A percentile compares a stretch with the other conserved stretches of the same genome.
phyloP scores from a whole-genome alignment of 1,140 invertebrate genomes.

The Ceratosolen fusciceps region DNA sequence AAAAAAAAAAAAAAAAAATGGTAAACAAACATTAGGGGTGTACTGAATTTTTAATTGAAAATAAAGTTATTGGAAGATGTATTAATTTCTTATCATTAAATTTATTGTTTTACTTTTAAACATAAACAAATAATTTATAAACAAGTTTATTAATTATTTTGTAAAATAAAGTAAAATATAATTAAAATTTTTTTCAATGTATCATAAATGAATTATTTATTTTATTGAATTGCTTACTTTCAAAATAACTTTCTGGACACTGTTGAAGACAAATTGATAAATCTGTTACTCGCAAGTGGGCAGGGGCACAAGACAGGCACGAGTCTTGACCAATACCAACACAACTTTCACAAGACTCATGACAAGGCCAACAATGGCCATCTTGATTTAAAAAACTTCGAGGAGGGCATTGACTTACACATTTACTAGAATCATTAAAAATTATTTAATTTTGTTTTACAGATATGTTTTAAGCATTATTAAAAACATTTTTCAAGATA shows the following conservation, averaged over 20 bases:
- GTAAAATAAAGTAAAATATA: neutral
- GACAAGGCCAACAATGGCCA: conserved; percentile 84
- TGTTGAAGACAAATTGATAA: conserved; percentile 85
- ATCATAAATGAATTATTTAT: neutral
- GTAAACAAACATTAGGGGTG: no score
- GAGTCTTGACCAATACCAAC: conserved; percentile 86
- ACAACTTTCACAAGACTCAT: conserved; percentile 87
- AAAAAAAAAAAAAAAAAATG: no score
- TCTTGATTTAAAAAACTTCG: conserved; percentile 84
- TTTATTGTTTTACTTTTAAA: no score
- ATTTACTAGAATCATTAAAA: conserved; percentile 76
- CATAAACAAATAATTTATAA: no score
- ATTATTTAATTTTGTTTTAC: neutral
- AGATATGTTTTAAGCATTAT: conserved; percentile 1
- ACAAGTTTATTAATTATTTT: neutral
- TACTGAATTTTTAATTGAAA: no score
- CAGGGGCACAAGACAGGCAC: conserved; percentile 85
- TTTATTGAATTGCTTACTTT: conserved; percentile 74
- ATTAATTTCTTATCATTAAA: no score
- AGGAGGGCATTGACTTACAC: conserved; percentile 84
- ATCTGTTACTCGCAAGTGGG: conserved; percentile 83
- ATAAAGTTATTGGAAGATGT: no score
- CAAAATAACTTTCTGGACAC: conserved; percentile 89
- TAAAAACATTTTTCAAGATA: no score
- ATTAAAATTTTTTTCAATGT: no score